These are phyloP conservation scores for Zelostemma sp. DNA, from an alignment of 1,140 invertebrate genomes.

Conservation along the genomic window DNA sequence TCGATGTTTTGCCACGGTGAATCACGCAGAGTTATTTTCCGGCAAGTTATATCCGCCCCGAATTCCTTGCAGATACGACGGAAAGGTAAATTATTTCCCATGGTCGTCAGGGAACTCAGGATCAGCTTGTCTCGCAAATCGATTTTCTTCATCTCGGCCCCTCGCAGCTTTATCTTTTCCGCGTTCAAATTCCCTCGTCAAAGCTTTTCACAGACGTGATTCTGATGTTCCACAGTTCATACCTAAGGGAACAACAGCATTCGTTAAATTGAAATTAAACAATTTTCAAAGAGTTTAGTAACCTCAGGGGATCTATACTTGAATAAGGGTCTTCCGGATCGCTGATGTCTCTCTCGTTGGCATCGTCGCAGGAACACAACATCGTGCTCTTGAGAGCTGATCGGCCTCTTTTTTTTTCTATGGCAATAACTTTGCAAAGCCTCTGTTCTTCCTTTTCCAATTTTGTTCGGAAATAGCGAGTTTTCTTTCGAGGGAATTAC, in stretches of 20 bases:
- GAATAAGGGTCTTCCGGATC: conserved; percentile 68
- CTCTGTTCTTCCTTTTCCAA: too few relatives aligned
- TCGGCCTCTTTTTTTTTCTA: conserved; percentile 51
- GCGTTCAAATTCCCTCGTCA: conserved; percentile 73
- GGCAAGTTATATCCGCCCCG: conserved; percentile 97
- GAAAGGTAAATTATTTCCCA: conserved; percentile 98
- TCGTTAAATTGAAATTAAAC: background rate
- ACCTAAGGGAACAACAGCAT: conserved; percentile 54
- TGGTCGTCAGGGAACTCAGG: conserved; percentile 95
- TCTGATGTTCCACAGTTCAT: conserved; percentile 91
- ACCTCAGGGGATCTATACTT: conserved; percentile 68
- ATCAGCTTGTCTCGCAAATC: conserved; percentile 91
- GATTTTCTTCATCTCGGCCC: conserved; percentile 79
- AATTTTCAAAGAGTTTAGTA: too few relatives aligned
- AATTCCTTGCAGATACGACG: conserved; percentile 94
- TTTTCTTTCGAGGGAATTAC: too few relatives aligned
- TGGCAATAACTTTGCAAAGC: too few relatives aligned
- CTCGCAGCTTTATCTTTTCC: conserved; percentile 76
- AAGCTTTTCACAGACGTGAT: conserved; percentile 61
- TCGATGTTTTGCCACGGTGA: conserved; percentile 91
- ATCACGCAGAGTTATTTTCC: conserved; percentile 98
- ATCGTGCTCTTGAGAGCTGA: too few relatives aligned
- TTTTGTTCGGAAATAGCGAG: too few relatives aligned
- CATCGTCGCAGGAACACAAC: conserved; percentile 65
- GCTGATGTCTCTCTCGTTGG: conserved; percentile 68